phyloP scores from a whole-genome alignment of 2,113 vertebrate species.

The Stigmatopora argus region DNA sequence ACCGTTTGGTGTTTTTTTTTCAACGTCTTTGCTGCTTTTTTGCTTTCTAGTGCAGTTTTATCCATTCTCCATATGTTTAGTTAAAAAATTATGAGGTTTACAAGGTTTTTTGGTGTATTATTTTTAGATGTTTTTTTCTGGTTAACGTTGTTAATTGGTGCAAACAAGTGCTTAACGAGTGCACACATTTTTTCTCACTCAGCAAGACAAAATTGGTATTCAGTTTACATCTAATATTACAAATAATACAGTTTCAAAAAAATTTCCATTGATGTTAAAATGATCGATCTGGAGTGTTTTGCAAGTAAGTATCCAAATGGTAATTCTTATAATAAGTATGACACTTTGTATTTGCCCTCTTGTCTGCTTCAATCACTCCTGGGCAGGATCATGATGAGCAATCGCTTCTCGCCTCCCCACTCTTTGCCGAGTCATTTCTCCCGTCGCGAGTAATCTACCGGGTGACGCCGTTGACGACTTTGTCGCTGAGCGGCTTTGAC shows the following conservation, averaged over 20 bases:
- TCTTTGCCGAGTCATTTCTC: neutral
- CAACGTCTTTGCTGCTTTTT: too few species aligned
- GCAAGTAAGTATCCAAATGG: neutral
- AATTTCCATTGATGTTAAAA: neutral
- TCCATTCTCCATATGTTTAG: too few species aligned
- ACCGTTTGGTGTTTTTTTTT: too few species aligned
- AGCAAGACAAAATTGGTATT: too few species aligned
- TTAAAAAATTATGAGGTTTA: too few species aligned
- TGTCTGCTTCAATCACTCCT: neutral
- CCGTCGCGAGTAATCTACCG: neutral
- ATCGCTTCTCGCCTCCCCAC: neutral
- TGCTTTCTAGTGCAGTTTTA: too few species aligned
- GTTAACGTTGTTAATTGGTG: too few species aligned
- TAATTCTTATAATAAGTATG: neutral
- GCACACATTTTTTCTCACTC: too few species aligned
- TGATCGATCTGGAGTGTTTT: neutral
- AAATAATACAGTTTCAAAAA: neutral
- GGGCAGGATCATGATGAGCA: neutral
- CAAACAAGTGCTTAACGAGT: too few species aligned
- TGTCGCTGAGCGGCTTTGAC: neutral
- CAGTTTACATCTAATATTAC: neutral
- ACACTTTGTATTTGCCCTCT: neutral
- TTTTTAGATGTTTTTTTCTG: too few species aligned
- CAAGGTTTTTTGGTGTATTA: too few species aligned
- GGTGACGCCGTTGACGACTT: neutral